Base-by-base conservation (phyloP, 2,888 invertebrate species). In the Kryphioiulus occultus region DNA sequence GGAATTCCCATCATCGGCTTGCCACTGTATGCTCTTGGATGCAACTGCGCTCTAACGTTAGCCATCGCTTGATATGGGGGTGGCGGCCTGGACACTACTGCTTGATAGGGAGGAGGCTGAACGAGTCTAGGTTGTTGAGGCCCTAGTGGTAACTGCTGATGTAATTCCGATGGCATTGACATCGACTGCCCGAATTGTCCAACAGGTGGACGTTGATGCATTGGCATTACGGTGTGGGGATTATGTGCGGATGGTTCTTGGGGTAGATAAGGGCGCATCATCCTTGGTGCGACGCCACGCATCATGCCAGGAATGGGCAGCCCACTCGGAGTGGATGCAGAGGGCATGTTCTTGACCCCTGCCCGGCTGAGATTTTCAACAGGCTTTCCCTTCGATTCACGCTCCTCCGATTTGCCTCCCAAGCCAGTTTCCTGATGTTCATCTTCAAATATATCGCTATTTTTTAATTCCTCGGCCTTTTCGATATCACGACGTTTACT, bases 51-150 rank as follows among this genome's bases (percentile, higher is more conserved):
- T 26, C 85, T 86, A 83, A 35, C 26, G 35, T 53, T 53, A 0
- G 44, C n/a, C 89, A 90, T 89, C 88, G 87, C 88, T 87, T 88
- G 88, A 85, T 88, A 88, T 85, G 91, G 91, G 89, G 92, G 92
- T 89, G 92, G 92, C 91, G 91, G 92, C 88, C 91, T 91, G 89
- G 91, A 91, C 89, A 91, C 91, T 90, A 91, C 90, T 89, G 90
- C 90, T 90, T 95, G 95, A 91, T 94, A 95, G 0, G 94, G 94
- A n/a, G 94, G 95, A 22, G 95, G 94, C 32, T 44, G 86, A 3
- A 42, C 30, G 32, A 59, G 30, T 86, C 86, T 78, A 83, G 44
- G 83, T 5, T 19, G 86, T 86, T 86, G 86, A 53, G 44, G 86
- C 26, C 32, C 47, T 44, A 53, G 22, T 10, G 82, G 87, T 19